Evolutionary conservation across 2,797 vertebrate species (phyloP).

Genomic region (Martes flavigula): DNA sequence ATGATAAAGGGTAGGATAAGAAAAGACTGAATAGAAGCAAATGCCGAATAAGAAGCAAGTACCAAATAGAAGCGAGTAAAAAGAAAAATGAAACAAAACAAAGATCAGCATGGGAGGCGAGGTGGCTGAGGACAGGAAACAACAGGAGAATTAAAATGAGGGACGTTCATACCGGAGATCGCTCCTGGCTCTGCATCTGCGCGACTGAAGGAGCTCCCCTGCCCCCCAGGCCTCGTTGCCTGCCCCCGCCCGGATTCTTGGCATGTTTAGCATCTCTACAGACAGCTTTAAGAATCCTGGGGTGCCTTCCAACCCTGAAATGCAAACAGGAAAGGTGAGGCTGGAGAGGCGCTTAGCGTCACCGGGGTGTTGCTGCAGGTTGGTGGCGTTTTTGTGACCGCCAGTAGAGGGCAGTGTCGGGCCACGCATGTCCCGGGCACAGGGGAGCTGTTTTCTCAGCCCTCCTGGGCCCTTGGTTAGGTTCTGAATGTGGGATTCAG

Average conservation of each 20-base stretch:
- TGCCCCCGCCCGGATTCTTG: background rate
- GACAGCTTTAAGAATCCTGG: background rate
- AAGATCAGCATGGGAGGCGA: background rate
- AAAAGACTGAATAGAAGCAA: background rate
- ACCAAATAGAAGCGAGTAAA: background rate
- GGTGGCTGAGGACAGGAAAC: background rate
- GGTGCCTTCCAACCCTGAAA: background rate
- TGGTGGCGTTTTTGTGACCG: background rate
- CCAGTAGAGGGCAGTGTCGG: slow-evolving; percentile 70
- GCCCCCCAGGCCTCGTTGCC: accelerated
- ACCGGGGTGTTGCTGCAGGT: background rate
- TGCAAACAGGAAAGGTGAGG: background rate
- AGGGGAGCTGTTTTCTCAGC: background rate
- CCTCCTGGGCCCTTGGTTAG: accelerated
- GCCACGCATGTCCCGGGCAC: background rate
- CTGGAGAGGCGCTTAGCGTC: accelerated
- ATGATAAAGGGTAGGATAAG: background rate
- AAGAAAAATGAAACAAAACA: background rate
- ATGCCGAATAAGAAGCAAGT: background rate
- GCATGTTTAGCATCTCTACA: background rate
- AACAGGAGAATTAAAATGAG: too few species aligned
- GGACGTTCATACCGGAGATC: accelerated
- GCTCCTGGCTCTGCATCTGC: too few species aligned
- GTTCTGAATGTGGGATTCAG: background rate
- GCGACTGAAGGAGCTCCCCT: background rate